These are phyloP conservation scores for Craterocephalus amniculus DNA, from an alignment of 2,797 vertebrate genomes.

Conservation along the genomic window DNA sequence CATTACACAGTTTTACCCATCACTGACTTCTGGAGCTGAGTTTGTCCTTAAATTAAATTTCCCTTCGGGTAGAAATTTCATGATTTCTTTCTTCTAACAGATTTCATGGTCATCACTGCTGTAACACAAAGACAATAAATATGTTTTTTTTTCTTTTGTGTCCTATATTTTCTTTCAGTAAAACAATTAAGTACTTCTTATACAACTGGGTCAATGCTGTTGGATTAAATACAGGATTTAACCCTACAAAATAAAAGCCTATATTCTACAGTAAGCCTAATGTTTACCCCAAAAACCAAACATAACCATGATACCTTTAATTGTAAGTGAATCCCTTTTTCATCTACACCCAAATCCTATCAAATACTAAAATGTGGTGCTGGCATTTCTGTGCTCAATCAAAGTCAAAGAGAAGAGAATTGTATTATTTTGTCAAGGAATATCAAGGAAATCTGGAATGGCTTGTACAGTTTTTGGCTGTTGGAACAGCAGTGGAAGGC, in stretches of 20 bases:
- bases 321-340: not conserved
- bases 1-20: slow-evolving; percentile 23
- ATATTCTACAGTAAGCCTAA: not conserved
- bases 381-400: too few relatives aligned
- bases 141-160: not conserved
- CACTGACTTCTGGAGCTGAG: slow-evolving; percentile 13
- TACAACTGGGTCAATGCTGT: not conserved
- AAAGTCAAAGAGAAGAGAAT: too few relatives aligned
- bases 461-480: too few relatives aligned
- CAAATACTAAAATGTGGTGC: not conserved
- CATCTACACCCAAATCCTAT: not conserved
- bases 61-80: not conserved
- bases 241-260: not conserved
- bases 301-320: not conserved
- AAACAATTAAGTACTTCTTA: slow-evolving; percentile 8
- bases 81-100: not conserved
- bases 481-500: too few relatives aligned
- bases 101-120: slow-evolving; percentile 10
- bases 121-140: slow-evolving; percentile 13
- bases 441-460: too few relatives aligned
- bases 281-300: not conserved
- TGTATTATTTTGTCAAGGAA: too few relatives aligned
- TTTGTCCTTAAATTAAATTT: slow-evolving; percentile 26
- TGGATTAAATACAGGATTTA: not conserved
- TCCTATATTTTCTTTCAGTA: not conserved